These are phyloP conservation scores for Rhinolophus ferrumequinum DNA, from an alignment of 2,113 vertebrate species.

Conservation along the genomic window DNA sequence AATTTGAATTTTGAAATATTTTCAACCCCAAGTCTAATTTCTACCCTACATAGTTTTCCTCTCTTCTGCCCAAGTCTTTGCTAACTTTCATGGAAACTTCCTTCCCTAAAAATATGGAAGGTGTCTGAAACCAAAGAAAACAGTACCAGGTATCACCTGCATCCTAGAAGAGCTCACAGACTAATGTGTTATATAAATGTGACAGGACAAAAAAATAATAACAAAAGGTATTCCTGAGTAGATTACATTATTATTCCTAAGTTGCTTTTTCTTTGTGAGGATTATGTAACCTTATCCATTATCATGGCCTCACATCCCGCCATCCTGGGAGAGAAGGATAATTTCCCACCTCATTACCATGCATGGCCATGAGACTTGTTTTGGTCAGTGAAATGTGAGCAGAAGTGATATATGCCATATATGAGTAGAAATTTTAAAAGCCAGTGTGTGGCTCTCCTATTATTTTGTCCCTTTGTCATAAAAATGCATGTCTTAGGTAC, in stretches of 20 bases:
- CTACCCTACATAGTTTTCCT: neutral
- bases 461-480: neutral
- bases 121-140: neutral
- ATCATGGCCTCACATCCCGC: neutral
- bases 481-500: neutral
- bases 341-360: neutral
- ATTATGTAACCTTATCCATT: neutral
- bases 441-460: neutral
- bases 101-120: neutral
- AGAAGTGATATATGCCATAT: neutral
- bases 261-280: neutral
- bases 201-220: neutral
- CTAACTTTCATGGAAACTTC: neutral
- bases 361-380: neutral
- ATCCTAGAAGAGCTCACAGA: neutral
- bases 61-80: neutral
- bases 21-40: neutral
- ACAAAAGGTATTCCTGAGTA: neutral
- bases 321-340: neutral
- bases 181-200: neutral
- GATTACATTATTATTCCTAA: neutral
- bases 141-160: neutral
- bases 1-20: conserved; percentile 6
- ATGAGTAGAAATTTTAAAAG: neutral
- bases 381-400: neutral